A percentile compares a stretch with the other conserved stretches of the same genome.
phyloP scores from a whole-genome alignment of 2,888 invertebrate species.

The Anthrax anthrax region DNA sequence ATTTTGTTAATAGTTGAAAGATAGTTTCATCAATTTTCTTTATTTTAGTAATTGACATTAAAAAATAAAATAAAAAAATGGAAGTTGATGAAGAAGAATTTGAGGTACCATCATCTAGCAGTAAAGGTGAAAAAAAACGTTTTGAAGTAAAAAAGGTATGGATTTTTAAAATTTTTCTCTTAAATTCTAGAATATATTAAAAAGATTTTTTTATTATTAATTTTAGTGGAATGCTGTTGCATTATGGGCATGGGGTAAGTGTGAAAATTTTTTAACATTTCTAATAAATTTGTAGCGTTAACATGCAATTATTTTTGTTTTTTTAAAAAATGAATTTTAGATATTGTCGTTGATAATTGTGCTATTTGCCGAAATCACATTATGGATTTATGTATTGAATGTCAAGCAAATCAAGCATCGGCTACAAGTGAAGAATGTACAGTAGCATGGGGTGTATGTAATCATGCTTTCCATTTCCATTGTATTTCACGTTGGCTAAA shows the following conservation, averaged over 20 bases:
- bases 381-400: slow-evolving; percentile 99
- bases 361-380: slow-evolving; percentile 99
- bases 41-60: too few relatives aligned
- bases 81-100: slow-evolving; percentile 88
- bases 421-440: slow-evolving; percentile 98
- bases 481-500: slow-evolving; percentile 99
- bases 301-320: slow-evolving; percentile 1
- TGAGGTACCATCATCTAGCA: slow-evolving; percentile 77
- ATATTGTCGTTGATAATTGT: slow-evolving; percentile 99
- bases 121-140: slow-evolving; percentile 86
- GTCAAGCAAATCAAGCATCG: slow-evolving; percentile 95
- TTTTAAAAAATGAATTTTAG: slow-evolving; percentile 34
- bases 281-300: too few relatives aligned
- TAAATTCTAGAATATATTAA: too few relatives aligned
- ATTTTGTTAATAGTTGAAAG: too few relatives aligned
- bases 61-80: slow-evolving; percentile 62
- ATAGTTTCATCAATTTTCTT: too few relatives aligned
- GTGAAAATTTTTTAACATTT: too few relatives aligned
- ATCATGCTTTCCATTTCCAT: slow-evolving; percentile 99
- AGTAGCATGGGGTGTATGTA: slow-evolving; percentile 99
- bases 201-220: slow-evolving; percentile 25
- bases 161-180: neutral
- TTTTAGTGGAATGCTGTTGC: slow-evolving; percentile 97
- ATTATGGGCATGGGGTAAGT: slow-evolving; percentile 95
- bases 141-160: slow-evolving; percentile 95